These are phyloP conservation scores for Halichoeres trimaculatus DNA, from an alignment of 2,113 vertebrate genomes.

Conservation along the genomic window DNA sequence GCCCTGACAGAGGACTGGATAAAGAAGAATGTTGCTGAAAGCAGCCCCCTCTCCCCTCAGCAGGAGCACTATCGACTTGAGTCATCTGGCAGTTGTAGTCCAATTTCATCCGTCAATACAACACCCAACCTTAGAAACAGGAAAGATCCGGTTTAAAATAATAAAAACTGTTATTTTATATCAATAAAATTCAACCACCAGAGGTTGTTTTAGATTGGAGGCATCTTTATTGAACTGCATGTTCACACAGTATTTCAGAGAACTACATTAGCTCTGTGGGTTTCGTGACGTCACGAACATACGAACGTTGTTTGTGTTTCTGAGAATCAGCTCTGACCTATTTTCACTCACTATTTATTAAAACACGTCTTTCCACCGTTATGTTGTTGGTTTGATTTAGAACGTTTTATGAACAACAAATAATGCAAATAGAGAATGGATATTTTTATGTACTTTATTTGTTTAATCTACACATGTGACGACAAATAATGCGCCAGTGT, in stretches of 20 bases:
- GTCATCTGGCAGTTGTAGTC: conserved; percentile 76
- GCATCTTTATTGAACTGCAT: accelerated
- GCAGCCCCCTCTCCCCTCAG: conserved; percentile 55
- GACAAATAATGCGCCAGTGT: conserved; percentile 31
- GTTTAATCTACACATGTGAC: not conserved
- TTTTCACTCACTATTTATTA: conserved; percentile 23
- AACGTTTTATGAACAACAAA: not conserved
- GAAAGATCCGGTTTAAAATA: accelerated
- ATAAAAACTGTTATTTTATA: accelerated
- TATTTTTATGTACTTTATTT: conserved; percentile 27
- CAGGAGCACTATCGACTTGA: conserved; percentile 42
- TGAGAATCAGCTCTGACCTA: conserved; percentile 32
- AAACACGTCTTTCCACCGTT: accelerated
- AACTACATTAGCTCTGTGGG: conserved; percentile 57
- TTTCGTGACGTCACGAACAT: conserved; percentile 45
- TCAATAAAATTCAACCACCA: accelerated
- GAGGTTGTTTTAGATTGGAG: accelerated
- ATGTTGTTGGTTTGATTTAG: not conserved
- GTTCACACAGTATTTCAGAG: not conserved
- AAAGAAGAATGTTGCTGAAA: conserved; percentile 70
- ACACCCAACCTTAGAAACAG: not conserved
- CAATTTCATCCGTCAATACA: conserved; percentile 9
- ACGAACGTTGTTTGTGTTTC: conserved; percentile 55
- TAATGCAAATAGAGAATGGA: accelerated
- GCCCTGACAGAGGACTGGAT: conserved; percentile 4